phyloP scores from a whole-genome alignment of 2,888 invertebrate genomes.

The Maniola hyperantus region DNA sequence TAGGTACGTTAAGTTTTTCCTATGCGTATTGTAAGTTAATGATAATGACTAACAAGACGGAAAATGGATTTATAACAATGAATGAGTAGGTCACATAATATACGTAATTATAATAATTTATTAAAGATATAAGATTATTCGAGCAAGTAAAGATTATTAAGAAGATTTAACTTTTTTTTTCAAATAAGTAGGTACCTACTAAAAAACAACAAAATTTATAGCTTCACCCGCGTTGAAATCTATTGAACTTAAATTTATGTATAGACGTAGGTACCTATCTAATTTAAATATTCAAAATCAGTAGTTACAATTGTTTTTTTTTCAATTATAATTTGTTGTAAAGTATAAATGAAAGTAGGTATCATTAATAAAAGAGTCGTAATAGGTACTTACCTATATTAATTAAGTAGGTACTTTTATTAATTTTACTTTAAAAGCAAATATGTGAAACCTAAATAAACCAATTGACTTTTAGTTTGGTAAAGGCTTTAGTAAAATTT shows the following conservation, averaged over 20 bases:
- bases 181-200: too few species aligned
- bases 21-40: not conserved
- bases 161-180: not conserved
- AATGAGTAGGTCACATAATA: not conserved
- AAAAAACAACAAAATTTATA: not conserved
- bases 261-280: not conserved
- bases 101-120: not conserved
- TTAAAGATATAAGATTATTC: not conserved
- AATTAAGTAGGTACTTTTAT: too few species aligned
- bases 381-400: too few species aligned
- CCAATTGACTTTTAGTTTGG: too few species aligned
- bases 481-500: too few species aligned
- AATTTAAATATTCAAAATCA: not conserved
- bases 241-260: not conserved
- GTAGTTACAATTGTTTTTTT: too few species aligned
- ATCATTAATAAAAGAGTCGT: too few species aligned
- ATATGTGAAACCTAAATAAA: too few species aligned
- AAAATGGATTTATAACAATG: conserved; percentile 1
- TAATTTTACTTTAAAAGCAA: too few species aligned
- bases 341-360: too few species aligned
- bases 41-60: conserved; percentile 1
- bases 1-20: not conserved
- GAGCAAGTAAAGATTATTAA: not conserved
- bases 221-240: not conserved
- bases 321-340: too few species aligned